These are phyloP conservation scores for Cephalotes varians DNA, from an alignment of 2,888 invertebrate species.

Conservation along the genomic window DNA sequence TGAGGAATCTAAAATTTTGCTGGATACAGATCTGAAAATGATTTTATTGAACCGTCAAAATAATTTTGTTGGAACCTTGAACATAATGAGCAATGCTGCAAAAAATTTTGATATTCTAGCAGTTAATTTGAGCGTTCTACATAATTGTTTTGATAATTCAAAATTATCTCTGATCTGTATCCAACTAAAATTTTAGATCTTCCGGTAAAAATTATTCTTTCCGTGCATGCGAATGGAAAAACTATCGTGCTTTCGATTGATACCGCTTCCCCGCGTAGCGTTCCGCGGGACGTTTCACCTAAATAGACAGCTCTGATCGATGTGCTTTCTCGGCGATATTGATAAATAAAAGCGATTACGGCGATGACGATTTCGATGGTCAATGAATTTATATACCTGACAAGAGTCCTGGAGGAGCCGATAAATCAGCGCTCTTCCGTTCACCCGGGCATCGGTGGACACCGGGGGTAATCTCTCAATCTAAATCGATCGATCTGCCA, in stretches of 20 bases:
- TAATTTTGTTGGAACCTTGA: no score
- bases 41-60: no score
- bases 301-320: slow-evolving; percentile 75
- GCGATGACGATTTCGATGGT: slow-evolving; percentile 77
- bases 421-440: slow-evolving; percentile 69
- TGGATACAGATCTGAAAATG: no score
- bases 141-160: no score
- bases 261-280: slow-evolving; percentile 32
- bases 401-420: slow-evolving; percentile 67
- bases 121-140: no score
- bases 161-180: no score
- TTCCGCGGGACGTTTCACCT: slow-evolving; percentile 68
- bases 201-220: no score
- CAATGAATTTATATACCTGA: slow-evolving; percentile 78
- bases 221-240: no score
- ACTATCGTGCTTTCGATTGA: slow-evolving; percentile 8
- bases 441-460: slow-evolving; percentile 49
- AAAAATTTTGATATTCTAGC: no score
- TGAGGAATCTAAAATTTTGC: no score
- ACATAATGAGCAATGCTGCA: no score
- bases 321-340: slow-evolving; percentile 74
- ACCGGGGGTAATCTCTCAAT: slow-evolving; percentile 81
- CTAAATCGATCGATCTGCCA: slow-evolving; percentile 83
- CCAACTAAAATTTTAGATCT: no score
- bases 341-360: slow-evolving; percentile 78